Conservation (phyloP, 2,113 vertebrate genomes). For the Corythornis vintsioides region DNA sequence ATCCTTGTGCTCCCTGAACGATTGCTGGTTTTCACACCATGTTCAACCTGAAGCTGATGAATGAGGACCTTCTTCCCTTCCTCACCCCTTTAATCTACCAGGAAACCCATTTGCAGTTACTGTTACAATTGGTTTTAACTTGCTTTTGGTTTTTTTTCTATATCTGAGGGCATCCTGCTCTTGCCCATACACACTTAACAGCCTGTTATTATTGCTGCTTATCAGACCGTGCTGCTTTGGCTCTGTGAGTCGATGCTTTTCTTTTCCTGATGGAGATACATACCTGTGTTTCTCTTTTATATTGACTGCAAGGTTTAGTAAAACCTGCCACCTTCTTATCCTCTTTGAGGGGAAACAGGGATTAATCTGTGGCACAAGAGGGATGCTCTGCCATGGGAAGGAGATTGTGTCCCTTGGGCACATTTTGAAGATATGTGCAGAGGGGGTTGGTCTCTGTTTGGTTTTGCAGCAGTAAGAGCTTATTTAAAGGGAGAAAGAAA, state of each 20-base stretch:
- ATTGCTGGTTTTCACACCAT: neutral
- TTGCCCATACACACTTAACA: accelerated
- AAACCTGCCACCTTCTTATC: neutral
- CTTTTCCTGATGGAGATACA: neutral
- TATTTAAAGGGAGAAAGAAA: neutral
- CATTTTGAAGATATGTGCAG: accelerated
- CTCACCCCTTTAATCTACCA: neutral
- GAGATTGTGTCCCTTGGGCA: neutral
- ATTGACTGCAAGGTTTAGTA: neutral
- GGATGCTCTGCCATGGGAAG: neutral
- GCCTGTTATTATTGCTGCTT: neutral
- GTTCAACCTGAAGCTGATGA: neutral
- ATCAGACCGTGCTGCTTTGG: neutral
- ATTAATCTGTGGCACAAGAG: neutral
- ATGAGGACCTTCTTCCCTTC: neutral
- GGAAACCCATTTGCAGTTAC: neutral
- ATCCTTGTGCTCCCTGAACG: accelerated
- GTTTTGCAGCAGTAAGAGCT: neutral
- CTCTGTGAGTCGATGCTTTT: accelerated
- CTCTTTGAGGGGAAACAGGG: accelerated
- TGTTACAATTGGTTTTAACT: neutral
- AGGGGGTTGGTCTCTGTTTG: neutral
- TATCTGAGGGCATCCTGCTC: neutral
- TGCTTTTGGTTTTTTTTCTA: neutral
- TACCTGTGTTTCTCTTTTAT: neutral